Conservation (phyloP, 2,797 vertebrate species). For the Trachops cirrhosus region DNA sequence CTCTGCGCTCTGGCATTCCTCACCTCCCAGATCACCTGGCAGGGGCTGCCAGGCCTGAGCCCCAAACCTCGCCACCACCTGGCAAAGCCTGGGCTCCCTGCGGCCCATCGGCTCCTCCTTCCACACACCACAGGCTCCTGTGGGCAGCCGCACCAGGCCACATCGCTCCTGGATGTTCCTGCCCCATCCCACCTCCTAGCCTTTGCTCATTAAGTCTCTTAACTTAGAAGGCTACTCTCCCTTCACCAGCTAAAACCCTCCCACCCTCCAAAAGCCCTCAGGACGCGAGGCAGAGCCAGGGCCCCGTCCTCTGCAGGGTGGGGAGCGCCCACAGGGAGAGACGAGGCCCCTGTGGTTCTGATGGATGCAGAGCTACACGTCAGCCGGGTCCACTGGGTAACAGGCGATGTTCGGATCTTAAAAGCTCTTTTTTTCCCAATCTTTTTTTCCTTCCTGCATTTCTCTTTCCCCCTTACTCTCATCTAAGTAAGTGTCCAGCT, state of each 20-base stretch:
- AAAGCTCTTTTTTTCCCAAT: background rate
- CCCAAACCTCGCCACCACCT: background rate
- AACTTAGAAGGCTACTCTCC: too few species aligned
- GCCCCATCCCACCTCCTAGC: background rate
- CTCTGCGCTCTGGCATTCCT: background rate
- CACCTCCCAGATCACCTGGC: background rate
- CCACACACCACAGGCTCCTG: background rate
- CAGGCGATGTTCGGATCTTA: background rate
- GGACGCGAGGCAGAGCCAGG: background rate
- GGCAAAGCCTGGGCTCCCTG: background rate
- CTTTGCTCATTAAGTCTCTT: background rate
- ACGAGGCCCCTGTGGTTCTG: background rate
- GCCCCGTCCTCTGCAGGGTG: fast-evolving
- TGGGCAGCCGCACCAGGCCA: fast-evolving
- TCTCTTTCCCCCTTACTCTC: background rate
- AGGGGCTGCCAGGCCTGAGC: background rate
- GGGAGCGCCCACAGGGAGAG: background rate
- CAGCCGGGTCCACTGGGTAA: background rate
- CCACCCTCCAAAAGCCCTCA: background rate
- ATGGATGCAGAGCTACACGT: background rate
- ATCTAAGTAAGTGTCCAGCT: background rate
- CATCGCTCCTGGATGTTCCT: background rate
- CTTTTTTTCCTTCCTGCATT: background rate
- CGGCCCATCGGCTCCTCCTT: background rate
- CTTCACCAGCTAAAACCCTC: background rate